Evolutionary conservation across 2,888 invertebrate species (phyloP), one percentile per base, ranked within the genome.

Genomic region (Microctonus hyperodae): DNA sequence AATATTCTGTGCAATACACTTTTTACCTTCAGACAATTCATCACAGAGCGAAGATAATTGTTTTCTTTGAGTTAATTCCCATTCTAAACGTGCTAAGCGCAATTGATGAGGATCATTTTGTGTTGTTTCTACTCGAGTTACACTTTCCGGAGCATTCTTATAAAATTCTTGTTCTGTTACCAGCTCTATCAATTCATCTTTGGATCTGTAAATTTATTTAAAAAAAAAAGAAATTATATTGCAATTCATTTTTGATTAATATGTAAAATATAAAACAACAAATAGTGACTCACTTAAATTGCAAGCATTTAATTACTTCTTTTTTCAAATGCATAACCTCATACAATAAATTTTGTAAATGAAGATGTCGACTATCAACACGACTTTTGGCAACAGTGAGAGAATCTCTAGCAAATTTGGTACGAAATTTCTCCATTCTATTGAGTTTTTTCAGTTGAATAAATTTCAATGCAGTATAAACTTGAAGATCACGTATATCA

Each of bases 271-370:
- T 31, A 16, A 56, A 9, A 9, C 20, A 37, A 20, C 10, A 63
- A 48, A 59, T 20, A n/a, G 40, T 44, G 51, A 78, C 87, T 81
- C 84, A 91, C 91, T 95, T 97, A 81, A 97, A 97, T 80, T 97
- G 95, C 68, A 96, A 88, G 80, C 97, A 97, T 79, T 96, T 95
- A 22, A 93, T 91, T n/a, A 96, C 95, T 88, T 98, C 97, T 75
- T 95, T 95, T 74, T 95, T 92, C 22, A 98, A 86, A 86, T 98
- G 96, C 80, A 95, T 92, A 9, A 94, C 92, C 87, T 98, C 98
- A 83, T 98, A 98, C 5, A 97, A 86, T 60, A 98, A 87, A 85
- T 98, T 98, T 85, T 98, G 97, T 64, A 97, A 86, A 75, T 95
- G 93, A 60, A 98, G 85, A 80, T 97, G 93, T 74, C 94, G 93